A percentile compares a stretch with the other conserved stretches of the same genome.
Conservation (phyloP, 2,888 invertebrate genomes). For the Acanthopleura granulata region DNA sequence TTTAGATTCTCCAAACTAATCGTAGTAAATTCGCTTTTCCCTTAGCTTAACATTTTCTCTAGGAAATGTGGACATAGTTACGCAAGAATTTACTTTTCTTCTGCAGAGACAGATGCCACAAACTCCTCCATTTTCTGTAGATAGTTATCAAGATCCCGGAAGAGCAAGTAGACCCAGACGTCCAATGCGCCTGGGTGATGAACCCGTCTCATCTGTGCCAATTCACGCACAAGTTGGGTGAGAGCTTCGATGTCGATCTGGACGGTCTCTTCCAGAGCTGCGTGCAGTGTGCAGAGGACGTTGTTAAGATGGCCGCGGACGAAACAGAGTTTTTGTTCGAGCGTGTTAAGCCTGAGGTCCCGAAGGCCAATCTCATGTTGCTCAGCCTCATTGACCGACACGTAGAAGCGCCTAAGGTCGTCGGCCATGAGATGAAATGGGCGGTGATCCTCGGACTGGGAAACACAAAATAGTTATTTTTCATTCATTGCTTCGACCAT, state of each 20-base stretch:
- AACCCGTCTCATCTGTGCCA: not conserved
- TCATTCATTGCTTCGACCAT: no score
- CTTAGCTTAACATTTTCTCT: no score
- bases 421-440: not conserved
- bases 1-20: no score
- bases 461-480: not conserved
- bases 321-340: not conserved
- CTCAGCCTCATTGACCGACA: not conserved
- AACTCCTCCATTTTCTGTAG: not conserved
- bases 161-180: conserved; percentile 5
- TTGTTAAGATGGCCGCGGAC: conserved; percentile 1
- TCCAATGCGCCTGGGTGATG: not conserved
- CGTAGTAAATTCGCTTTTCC: no score
- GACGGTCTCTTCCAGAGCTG: not conserved
- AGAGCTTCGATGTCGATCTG: not conserved
- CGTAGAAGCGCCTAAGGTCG: not conserved
- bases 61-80: no score
- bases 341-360: not conserved
- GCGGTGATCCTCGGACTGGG: not conserved
- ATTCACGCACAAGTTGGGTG: not conserved
- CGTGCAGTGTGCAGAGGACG: conserved; percentile 13
- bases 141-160: not conserved
- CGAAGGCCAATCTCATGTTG: not conserved
- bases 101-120: not conserved
- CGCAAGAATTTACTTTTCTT: no score